A percentile compares a stretch with the other conserved stretches of the same genome.
Evolutionary conservation across 2,113 vertebrate species (phyloP).

Genomic region (Silurus asotus): DNA sequence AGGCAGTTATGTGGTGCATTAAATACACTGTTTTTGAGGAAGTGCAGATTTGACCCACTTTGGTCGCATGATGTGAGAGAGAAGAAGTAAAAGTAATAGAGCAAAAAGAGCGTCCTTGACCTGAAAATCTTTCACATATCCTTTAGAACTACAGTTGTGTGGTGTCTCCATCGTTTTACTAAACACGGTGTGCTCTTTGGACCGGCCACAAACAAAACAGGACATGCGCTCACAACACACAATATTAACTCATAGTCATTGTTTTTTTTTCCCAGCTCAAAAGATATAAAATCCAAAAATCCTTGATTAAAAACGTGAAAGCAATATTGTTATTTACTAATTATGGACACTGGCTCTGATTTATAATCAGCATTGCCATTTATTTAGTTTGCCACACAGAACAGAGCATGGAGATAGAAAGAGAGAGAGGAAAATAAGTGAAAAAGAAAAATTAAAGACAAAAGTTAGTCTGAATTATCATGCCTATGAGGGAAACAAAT

Average conservation of each 20-base stretch:
- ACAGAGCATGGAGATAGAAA: not conserved
- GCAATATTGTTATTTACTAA: not conserved
- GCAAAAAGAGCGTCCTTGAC: not conserved
- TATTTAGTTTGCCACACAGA: not conserved
- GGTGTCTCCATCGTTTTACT: too few species aligned
- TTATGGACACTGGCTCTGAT: not conserved
- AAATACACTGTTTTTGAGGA: not conserved
- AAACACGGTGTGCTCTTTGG: not conserved
- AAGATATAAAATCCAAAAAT: not conserved
- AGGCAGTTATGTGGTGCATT: not conserved
- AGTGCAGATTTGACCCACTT: conserved; percentile 12
- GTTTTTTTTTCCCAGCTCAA: not conserved
- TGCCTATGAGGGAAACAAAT: conserved; percentile 72
- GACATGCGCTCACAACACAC: not conserved
- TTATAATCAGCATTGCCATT: not conserved
- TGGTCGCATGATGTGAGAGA: not conserved
- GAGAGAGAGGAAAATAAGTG: conserved; percentile 29
- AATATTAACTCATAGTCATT: not conserved
- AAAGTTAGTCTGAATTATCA: conserved; percentile 57
- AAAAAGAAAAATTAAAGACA: conserved; percentile 56
- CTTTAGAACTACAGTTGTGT: not conserved
- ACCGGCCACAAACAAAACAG: not conserved
- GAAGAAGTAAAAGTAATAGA: not conserved
- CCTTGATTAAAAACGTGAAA: not conserved
- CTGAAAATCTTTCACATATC: not conserved